phyloP scores from a whole-genome alignment of 53 echinoderm and acorn worm species.

The Zoroaster sp. region DNA sequence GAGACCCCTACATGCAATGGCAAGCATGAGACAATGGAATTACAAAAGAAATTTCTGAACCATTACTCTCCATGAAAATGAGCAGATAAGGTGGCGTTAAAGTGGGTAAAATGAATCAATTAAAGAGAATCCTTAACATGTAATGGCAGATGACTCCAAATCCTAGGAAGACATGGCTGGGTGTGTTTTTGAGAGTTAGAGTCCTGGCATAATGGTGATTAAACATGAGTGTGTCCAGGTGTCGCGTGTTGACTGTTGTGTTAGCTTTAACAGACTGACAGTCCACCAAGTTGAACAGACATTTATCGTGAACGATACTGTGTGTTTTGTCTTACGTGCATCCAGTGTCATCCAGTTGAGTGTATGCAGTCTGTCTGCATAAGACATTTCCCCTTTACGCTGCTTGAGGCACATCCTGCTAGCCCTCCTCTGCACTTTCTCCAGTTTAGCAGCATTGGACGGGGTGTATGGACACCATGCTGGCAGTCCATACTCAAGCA shows the following conservation, averaged over 20 bases:
- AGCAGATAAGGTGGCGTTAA: not conserved
- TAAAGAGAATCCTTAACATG: not conserved
- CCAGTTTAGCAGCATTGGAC: not conserved
- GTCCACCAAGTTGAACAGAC: not conserved
- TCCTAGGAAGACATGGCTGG: not conserved
- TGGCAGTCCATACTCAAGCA: constrained; percentile 29
- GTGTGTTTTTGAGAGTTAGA: not conserved
- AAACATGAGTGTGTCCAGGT: not conserved
- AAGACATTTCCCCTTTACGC: not conserved
- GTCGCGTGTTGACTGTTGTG: not conserved
- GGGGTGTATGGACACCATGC: not conserved
- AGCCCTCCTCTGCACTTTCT: constrained; percentile 21
- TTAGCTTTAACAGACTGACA: not conserved
- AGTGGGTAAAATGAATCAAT: not conserved
- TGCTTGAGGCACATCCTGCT: constrained; percentile 25
- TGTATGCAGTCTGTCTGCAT: constrained; percentile 10
- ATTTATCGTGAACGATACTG: not conserved
- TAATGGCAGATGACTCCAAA: not conserved
- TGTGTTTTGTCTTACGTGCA: not conserved
- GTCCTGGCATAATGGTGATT: constrained; percentile 12
- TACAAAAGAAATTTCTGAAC: too few species aligned
- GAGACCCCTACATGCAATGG: too few species aligned
- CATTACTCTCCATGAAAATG: not conserved
- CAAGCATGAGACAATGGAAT: not conserved
- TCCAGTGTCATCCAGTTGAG: constrained; percentile 1